Evolutionary conservation across 1,140 invertebrate species (phyloP).

Genomic region (Ylistrum balloti): DNA sequence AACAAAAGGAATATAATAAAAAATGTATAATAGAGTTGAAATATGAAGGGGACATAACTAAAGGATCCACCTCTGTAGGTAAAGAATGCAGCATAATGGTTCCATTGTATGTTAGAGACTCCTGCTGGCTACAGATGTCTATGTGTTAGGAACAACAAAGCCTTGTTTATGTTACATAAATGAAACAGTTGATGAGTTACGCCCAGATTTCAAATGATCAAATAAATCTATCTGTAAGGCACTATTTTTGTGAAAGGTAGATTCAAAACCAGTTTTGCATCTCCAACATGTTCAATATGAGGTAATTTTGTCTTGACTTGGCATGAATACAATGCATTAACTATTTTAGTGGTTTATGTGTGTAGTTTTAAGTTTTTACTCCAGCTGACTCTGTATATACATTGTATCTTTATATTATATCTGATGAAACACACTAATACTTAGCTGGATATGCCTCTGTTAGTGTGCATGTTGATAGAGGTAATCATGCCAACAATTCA

Average conservation of each 20-base stretch:
- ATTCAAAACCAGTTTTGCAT: neutral
- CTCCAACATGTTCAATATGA: slow-evolving; percentile 15
- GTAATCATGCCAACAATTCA: too few species aligned
- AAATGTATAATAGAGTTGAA: neutral
- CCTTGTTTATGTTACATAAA: neutral
- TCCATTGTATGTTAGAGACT: neutral
- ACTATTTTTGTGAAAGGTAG: neutral
- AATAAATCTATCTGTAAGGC: neutral
- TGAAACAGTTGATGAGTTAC: neutral
- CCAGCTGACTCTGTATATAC: neutral
- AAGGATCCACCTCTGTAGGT: neutral
- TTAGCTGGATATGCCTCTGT: neutral
- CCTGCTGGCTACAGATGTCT: neutral
- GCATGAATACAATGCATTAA: neutral
- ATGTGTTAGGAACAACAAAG: neutral
- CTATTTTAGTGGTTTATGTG: neutral
- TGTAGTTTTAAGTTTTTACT: neutral
- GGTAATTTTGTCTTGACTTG: neutral
- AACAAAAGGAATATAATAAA: too few species aligned
- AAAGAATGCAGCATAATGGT: neutral
- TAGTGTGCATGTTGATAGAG: too few species aligned
- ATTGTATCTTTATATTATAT: neutral
- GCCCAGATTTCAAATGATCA: neutral
- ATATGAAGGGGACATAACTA: neutral
- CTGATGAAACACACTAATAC: neutral